These are phyloP conservation scores for Octodon degus DNA, from an alignment of 2,113 vertebrate genomes.

Conservation along the genomic window DNA sequence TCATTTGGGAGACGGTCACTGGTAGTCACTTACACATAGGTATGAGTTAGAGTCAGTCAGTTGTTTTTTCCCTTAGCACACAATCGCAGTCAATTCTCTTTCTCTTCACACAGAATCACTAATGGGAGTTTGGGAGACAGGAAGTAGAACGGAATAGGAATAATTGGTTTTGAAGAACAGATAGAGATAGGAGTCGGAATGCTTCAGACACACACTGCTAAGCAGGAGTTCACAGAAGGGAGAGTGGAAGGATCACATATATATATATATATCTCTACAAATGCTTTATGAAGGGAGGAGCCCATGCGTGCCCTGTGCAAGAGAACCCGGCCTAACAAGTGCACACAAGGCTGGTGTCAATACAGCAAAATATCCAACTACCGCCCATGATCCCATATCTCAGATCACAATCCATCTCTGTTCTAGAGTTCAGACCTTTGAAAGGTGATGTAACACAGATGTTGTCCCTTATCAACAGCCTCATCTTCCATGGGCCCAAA, in stretches of 20 bases:
- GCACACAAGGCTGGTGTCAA: neutral
- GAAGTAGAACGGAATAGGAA: neutral
- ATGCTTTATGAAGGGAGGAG: neutral
- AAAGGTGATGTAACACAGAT: neutral
- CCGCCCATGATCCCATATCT: neutral
- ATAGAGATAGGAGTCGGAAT: neutral
- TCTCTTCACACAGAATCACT: conserved; percentile 27
- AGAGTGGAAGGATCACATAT: neutral
- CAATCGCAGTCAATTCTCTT: conserved; percentile 43
- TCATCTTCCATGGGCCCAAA: neutral
- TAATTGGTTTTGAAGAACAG: neutral
- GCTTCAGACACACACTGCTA: neutral
- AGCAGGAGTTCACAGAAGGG: neutral
- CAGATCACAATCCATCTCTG: neutral
- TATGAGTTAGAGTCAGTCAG: neutral
- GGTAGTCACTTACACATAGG: neutral
- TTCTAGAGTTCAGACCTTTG: neutral
- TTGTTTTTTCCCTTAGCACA: conserved; percentile 2
- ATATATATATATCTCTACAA: neutral
- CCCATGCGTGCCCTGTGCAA: rapidly evolving
- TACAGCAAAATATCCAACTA: neutral
- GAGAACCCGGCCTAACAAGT: neutral
- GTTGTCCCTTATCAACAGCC: too few species aligned
- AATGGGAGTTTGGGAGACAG: conserved; percentile 7
- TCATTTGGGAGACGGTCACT: neutral